Base-by-base conservation (phyloP, 2,797 vertebrate species). In the Streptopelia turtur region DNA sequence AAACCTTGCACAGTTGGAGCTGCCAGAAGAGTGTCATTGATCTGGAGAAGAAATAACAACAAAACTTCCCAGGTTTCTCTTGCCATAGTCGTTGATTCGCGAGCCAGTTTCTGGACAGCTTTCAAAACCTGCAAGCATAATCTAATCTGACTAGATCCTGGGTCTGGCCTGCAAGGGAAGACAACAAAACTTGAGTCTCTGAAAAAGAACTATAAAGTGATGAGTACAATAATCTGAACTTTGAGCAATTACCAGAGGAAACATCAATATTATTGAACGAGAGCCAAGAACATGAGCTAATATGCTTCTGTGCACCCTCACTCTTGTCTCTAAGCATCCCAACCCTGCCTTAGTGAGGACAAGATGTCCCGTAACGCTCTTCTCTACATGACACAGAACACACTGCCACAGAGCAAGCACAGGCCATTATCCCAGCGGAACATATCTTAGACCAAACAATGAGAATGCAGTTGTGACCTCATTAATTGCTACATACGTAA, bases 21-120 rank as follows among this genome's bases (percentile, higher is more conserved):
- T 43, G 98, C 98, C 83, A 99, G 97, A 63, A 99, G 98, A 39
- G 97, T 98, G 93, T 99, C 98, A 94, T 99, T 99, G 97, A 99
- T 99, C 95, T 98, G 98, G 55, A 99, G 98, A 94, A 99, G 98
- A 97, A 99, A 99, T 65, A 99, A 98, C 13, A 99, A 97, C 94
- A 99, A 98, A 83, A 98, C 98, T 95, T 99, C 99, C 99, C 99
- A 99, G 53, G 99, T 99, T 97, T 99, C 99, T 97, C 98, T 98
- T 87, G 98, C 98, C 98, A 99, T 99, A 94, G 97, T 98, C 90
- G 98, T 98, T 0, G 98, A 98, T 57, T 99, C 99, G 9, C 98
- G 98, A n/a, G 99, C 98, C 97, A 99, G 94, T 92, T 98, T 98
- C 97, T 99, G 98, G 90, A 99, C 98, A 60, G 99, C 98, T 97